Evolutionary conservation across 1,140 invertebrate species (phyloP).

Genomic region (Drosophila nebulosa): DNA sequence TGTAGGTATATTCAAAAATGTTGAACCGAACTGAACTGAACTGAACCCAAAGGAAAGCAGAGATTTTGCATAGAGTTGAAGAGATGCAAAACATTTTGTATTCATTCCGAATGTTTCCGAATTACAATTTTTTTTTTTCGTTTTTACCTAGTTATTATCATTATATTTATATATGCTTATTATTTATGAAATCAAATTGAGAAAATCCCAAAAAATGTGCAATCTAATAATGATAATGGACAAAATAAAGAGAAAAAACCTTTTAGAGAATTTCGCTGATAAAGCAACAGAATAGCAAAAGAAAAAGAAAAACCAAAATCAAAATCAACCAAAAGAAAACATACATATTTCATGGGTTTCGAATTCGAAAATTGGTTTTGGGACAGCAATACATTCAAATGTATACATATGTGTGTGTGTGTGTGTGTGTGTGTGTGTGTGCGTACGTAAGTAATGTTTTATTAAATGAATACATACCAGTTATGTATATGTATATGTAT

Average conservation of each 20-base stretch:
- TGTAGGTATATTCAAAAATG: not conserved
- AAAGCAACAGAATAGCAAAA: constrained; percentile 75
- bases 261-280: constrained; percentile 79
- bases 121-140: constrained; percentile 43
- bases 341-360: not conserved
- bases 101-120: constrained; percentile 69
- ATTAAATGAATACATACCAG: too few species aligned
- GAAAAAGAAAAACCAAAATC: not conserved
- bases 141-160: constrained; percentile 57
- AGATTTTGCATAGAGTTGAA: not conserved
- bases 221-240: constrained; percentile 68
- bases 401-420: too few species aligned
- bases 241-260: constrained; percentile 72
- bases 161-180: constrained; percentile 36
- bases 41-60: not conserved
- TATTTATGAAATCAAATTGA: constrained; percentile 49
- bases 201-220: constrained; percentile 61
- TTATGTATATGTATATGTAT: too few species aligned
- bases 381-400: too few species aligned
- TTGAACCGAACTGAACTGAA: not conserved
- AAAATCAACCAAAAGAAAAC: not conserved
- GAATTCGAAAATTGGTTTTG: not conserved
- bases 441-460: too few species aligned
- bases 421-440: too few species aligned
- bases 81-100: constrained; percentile 46